A percentile compares a stretch with the other conserved stretches of the same genome.
These are phyloP conservation scores for Beroe forskalii DNA, from an alignment of 37 sponge, comb jelly and placozoan genomes.

Conservation along the genomic window DNA sequence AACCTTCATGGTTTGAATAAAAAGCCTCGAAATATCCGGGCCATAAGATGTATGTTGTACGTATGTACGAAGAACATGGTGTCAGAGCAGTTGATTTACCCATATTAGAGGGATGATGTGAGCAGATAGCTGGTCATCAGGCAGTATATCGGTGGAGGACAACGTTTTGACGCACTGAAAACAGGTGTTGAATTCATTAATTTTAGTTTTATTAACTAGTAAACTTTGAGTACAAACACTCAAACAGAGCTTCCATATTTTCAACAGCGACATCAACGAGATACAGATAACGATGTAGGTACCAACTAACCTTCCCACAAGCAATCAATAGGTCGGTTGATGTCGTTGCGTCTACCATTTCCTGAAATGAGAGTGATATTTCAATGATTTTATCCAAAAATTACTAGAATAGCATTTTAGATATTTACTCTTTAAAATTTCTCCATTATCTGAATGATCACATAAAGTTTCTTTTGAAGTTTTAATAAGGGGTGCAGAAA, in stretches of 20 bases:
- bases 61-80: no score
- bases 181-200: not conserved
- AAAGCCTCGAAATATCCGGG: no score
- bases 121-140: not conserved
- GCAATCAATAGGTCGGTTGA: not conserved
- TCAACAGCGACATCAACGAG: not conserved
- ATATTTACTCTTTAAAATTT: no score
- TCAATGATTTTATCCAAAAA: not conserved
- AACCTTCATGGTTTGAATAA: no score
- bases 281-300: not conserved
- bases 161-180: conserved; percentile 16
- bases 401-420: not conserved
- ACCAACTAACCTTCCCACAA: conserved; percentile 37
- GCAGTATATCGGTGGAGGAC: not conserved
- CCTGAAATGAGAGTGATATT: not conserved
- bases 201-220: no score
- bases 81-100: no score
- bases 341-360: conserved; percentile 19
- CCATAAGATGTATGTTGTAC: no score
- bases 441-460: no score
- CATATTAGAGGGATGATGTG: conserved; percentile 15
- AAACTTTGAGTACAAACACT: not conserved
- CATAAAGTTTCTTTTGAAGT: no score
- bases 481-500: no score
- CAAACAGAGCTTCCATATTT: no score